These are phyloP conservation scores for Pelodiscus sinensis DNA, from an alignment of 2,113 vertebrate species.

Conservation along the genomic window DNA sequence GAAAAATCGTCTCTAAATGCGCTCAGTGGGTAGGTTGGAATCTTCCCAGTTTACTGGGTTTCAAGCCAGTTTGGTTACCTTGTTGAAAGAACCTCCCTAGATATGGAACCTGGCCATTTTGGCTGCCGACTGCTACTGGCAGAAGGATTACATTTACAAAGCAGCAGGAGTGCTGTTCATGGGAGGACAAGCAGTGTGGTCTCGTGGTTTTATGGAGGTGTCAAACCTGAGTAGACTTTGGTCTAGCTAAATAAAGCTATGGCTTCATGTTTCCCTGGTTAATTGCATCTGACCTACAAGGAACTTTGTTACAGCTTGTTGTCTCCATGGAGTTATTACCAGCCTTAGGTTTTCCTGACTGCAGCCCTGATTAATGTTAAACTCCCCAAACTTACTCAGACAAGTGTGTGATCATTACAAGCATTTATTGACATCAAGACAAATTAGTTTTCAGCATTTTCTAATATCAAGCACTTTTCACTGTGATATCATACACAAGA, in stretches of 20 bases:
- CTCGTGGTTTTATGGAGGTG: neutral
- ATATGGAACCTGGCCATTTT: too few relatives aligned
- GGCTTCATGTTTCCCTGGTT: neutral
- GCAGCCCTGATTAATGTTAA: constrained; percentile 23
- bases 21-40: too few relatives aligned
- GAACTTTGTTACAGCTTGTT: constrained; percentile 6
- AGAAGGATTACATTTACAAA: neutral
- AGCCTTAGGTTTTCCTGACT: constrained; percentile 19
- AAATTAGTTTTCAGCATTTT: constrained; percentile 9
- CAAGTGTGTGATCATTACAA: neutral
- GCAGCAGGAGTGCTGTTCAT: neutral
- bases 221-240: neutral
- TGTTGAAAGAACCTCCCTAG: too few relatives aligned
- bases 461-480: constrained; percentile 7
- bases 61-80: too few relatives aligned
- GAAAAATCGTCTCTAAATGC: too few relatives aligned
- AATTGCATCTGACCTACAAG: constrained; percentile 12
- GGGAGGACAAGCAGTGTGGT: neutral
- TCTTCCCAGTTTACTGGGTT: too few relatives aligned
- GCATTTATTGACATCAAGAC: neutral
- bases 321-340: constrained; percentile 2
- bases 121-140: too few relatives aligned
- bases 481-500: neutral
- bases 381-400: neutral
- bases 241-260: neutral